Base-by-base conservation (phyloP, 2,888 invertebrate genomes). In the Melieria crassipennis region DNA sequence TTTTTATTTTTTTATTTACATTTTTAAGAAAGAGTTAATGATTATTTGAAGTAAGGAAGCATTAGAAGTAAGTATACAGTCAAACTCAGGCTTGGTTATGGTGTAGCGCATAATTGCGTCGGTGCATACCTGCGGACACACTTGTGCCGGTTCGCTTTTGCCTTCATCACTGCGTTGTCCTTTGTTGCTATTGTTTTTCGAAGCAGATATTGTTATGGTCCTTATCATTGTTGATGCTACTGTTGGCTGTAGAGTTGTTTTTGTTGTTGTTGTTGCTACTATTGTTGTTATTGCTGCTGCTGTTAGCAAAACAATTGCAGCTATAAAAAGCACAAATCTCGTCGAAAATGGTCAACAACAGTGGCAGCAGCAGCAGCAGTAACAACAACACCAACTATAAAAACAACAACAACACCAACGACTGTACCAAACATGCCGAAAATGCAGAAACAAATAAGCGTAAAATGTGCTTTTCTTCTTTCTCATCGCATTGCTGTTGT, bases 381-480 rank as follows among this genome's bases (percentile, higher is more conserved):
- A 7, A 16, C 46, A 16, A 68, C 60, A 68, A 50, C 11, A 11
- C 30, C 10, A 46, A 10, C 60, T 58, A 42, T 1, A 6, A 42
- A 10, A 47, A 42, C 9, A 30, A n/a, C 43, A 50, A 50, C 42
- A 52, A n/a, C 5, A 30, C 30, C 3, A 30, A 30, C 30, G 30
- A 30, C 30, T 7, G 16, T 42, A 16, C 52, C 58, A 68, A 57
- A 13, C n/a, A 57, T 16, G 69, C 69, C 47, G 62, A 62, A 47
- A 61, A 62, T 42, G 61, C 63, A 63, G 55, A 69, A 57, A 30
- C 48, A 43, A 56, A 63, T 61, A 68, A 68, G 61, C 52, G 45
- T 50, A 46, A 52, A 61, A 61, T 68, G 46, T 16, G 30, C 30
- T 13, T 68, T 52, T 52, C 11, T 9, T 7, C 13, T 52, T 52